These are phyloP conservation scores for Barypeithes pellucidus DNA, from an alignment of 2,888 invertebrate genomes.

Conservation along the genomic window DNA sequence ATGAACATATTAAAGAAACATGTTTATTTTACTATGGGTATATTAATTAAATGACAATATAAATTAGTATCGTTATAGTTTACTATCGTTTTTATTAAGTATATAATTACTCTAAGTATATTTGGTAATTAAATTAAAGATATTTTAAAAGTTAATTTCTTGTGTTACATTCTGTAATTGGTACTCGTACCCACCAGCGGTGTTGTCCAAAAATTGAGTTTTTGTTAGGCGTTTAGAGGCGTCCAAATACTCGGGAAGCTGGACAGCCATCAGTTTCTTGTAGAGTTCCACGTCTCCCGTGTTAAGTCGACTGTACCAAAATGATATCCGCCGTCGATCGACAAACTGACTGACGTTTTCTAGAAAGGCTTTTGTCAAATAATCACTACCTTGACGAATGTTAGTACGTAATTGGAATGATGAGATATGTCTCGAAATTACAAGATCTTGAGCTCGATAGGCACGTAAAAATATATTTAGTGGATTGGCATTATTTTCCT, in stretches of 20 bases:
- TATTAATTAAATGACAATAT: background rate
- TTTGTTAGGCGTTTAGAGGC: conserved; percentile 1
- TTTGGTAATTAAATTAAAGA: background rate
- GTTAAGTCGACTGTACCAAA: background rate
- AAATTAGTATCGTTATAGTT: conserved; percentile 3
- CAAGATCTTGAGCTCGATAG: conserved; percentile 7
- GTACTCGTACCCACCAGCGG: conserved; percentile 14
- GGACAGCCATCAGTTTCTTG: background rate
- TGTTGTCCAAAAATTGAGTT: conserved; percentile 16
- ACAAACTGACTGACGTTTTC: background rate
- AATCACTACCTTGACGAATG: conserved; percentile 11
- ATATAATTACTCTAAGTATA: no score
- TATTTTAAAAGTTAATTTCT: conserved; percentile 4
- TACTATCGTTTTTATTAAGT: no score
- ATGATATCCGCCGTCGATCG: background rate
- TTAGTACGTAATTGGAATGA: background rate
- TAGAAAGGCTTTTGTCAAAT: conserved; percentile 13
- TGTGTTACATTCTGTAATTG: conserved; percentile 14
- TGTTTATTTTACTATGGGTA: conserved; percentile 13
- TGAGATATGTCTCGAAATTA: background rate
- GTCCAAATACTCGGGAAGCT: background rate
- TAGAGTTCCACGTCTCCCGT: background rate
- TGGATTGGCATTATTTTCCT: background rate
- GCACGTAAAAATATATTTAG: conserved; percentile 7
- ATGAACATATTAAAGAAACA: conserved; percentile 10